phyloP scores from a whole-genome alignment of 1,140 invertebrate species.

The Brachionus sp. region DNA sequence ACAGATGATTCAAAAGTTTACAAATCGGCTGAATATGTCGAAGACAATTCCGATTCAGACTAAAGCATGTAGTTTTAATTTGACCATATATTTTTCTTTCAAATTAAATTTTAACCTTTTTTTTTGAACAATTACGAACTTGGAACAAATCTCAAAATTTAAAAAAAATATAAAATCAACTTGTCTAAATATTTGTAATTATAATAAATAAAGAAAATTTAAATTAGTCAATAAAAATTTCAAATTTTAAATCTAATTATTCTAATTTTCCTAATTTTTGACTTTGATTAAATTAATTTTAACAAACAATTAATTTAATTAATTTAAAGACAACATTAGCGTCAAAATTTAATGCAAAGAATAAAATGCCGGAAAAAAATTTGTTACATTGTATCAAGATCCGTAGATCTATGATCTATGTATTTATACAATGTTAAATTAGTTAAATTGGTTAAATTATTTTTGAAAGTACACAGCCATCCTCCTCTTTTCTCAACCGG shows the following conservation, averaged over 20 bases:
- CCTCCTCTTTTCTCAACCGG: too few relatives aligned
- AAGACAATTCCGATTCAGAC: conserved; percentile 32
- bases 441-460: too few relatives aligned
- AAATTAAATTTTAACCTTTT: not conserved
- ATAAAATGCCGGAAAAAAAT: too few relatives aligned
- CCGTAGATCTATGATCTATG: too few relatives aligned
- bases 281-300: not conserved
- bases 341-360: too few relatives aligned
- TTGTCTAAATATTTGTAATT: not conserved
- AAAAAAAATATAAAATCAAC: not conserved
- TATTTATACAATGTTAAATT: too few relatives aligned
- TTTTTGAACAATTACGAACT: not conserved
- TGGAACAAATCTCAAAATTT: not conserved
- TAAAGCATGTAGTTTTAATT: not conserved
- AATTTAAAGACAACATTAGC: too few relatives aligned
- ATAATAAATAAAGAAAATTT: not conserved
- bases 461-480: too few relatives aligned
- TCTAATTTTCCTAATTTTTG: not conserved
- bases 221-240: not conserved
- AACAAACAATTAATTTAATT: not conserved
- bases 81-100: not conserved
- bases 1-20: not conserved
- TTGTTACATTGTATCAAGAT: too few relatives aligned
- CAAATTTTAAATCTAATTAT: not conserved
- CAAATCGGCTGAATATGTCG: conserved; percentile 35